A percentile compares a stretch with the other conserved stretches of the same genome.
Evolutionary conservation across 1,140 invertebrate species (phyloP).

Genomic region (Drosophila baimaii): DNA sequence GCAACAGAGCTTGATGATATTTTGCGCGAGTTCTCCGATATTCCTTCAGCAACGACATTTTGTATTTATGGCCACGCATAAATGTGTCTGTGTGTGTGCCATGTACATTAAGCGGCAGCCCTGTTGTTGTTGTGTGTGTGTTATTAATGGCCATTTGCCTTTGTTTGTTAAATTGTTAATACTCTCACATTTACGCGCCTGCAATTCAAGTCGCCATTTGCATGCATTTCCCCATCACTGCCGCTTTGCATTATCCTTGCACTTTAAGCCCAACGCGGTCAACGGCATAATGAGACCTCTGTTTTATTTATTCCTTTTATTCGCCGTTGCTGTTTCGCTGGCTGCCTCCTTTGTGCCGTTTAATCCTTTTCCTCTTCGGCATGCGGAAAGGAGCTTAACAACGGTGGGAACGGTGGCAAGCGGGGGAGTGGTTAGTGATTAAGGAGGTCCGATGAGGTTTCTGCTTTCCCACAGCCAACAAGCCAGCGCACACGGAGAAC

Average conservation of each 20-base stretch:
- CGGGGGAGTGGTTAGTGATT: conserved; percentile 4
- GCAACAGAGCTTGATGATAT: conserved; percentile 49
- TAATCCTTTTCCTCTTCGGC: conserved; percentile 55
- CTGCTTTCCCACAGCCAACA: conserved; percentile 1
- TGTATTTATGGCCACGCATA: conserved; percentile 48
- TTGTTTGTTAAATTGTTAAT: conserved; percentile 57
- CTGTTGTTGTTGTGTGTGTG: conserved; percentile 32
- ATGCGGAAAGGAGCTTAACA: conserved; percentile 16
- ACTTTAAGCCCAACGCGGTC: conserved; percentile 48
- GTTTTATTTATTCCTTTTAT: conserved; percentile 55
- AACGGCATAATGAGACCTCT: conserved; percentile 52
- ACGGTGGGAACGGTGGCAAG: not conserved
- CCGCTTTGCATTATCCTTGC: conserved; percentile 45
- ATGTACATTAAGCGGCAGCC: conserved; percentile 28
- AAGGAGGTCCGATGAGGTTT: conserved; percentile 14
- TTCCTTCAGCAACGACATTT: conserved; percentile 49
- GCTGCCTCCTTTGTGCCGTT: conserved; percentile 42
- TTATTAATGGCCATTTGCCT: conserved; percentile 56
- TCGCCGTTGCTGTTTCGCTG: conserved; percentile 24
- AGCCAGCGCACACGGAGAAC: not conserved
- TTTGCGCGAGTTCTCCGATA: conserved; percentile 38
- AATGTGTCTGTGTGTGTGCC: not conserved
- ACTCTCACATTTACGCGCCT: conserved; percentile 39
- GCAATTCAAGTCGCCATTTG: conserved; percentile 32
- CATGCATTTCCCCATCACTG: conserved; percentile 25